Percentiles rank a stretch among this genome's conserved stretches.
These are phyloP conservation scores for Drosophila picticornis DNA, from an alignment of 2,888 invertebrate genomes.

Conservation along the genomic window DNA sequence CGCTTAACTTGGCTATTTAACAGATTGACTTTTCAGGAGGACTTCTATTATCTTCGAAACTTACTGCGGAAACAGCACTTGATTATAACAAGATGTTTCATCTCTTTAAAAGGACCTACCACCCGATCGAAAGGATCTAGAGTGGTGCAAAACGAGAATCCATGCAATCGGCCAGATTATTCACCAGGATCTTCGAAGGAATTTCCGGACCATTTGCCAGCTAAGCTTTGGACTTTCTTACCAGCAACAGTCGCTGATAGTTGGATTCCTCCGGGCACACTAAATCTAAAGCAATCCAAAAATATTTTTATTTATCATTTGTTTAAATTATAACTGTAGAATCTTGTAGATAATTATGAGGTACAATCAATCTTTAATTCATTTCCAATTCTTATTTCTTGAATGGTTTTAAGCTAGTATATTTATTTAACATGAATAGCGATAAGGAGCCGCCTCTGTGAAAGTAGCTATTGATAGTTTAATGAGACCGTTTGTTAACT, in stretches of 20 bases:
- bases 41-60: not conserved
- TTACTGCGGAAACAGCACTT: not conserved
- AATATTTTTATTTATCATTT: not conserved
- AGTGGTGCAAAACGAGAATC: constrained; percentile 24
- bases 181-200: constrained; percentile 25
- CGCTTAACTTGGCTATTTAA: constrained; percentile 11
- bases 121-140: constrained; percentile 32
- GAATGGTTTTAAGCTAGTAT: not conserved
- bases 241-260: constrained; percentile 48
- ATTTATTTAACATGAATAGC: not conserved
- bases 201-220: constrained; percentile 49
- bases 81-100: constrained; percentile 8
- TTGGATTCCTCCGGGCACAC: constrained; percentile 14
- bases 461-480: not conserved
- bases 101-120: constrained; percentile 18
- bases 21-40: not conserved
- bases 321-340: not conserved
- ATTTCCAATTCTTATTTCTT: not conserved
- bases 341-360: not conserved
- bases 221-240: constrained; percentile 11
- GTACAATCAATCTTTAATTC: not conserved
- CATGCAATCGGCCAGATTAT: constrained; percentile 42
- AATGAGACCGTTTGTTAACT: not conserved
- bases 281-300: too few relatives aligned
- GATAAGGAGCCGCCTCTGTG: not conserved